phyloP scores from a whole-genome alignment of 2,113 vertebrate genomes.

The Plestiodon gilberti region DNA sequence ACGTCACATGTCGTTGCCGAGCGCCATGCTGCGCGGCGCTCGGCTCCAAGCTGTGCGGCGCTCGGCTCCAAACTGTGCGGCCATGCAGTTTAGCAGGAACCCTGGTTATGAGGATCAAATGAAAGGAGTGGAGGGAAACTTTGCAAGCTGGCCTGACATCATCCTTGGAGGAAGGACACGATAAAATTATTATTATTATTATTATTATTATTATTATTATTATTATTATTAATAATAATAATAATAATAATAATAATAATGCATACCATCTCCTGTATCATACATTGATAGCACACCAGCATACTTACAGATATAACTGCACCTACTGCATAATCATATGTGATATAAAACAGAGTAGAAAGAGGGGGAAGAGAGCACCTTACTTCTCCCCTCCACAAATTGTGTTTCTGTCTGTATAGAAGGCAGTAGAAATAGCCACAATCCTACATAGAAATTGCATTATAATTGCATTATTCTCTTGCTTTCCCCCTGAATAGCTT shows the following conservation, averaged over 20 bases:
- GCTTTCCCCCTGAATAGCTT: not conserved
- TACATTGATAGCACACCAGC: not conserved
- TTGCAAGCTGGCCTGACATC: no score
- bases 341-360: not conserved
- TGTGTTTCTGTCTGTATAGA: not conserved
- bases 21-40: no score
- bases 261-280: not conserved
- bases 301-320: not conserved
- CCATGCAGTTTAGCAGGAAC: no score
- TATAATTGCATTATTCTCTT: slow-evolving; percentile 28
- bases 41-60: no score
- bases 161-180: no score
- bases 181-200: no score
- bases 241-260: no score
- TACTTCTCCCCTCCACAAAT: not conserved
- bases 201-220: no score
- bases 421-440: not conserved
- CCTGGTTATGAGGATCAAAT: not conserved
- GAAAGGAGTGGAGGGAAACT: not conserved
- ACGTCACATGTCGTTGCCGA: no score
- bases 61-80: no score
- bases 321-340: no score
- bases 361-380: not conserved
- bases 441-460: not conserved
- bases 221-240: no score